These are phyloP conservation scores for Montipora capricornis DNA, from an alignment of 64 coral and sea anemone species.

Conservation along the genomic window DNA sequence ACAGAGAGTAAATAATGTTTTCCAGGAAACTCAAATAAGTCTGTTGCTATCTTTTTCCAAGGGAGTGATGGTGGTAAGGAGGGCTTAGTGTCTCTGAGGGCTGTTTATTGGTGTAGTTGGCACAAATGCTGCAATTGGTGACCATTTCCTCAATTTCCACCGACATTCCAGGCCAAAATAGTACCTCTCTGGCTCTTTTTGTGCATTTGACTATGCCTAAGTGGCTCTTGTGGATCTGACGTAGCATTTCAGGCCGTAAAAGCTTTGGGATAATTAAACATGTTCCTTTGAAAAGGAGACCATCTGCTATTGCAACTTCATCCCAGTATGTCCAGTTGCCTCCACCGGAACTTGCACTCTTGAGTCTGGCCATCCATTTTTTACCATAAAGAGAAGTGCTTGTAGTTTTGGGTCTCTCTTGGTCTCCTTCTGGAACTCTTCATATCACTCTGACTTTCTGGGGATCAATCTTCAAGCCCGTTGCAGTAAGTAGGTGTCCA, in stretches of 20 bases:
- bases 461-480: constrained; percentile 53
- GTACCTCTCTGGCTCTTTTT: constrained; percentile 3
- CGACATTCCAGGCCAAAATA: constrained; percentile 51
- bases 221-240: constrained; percentile 40
- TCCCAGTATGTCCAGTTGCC: constrained; percentile 49
- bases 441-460: neutral
- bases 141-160: constrained; percentile 17
- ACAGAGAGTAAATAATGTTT: neutral
- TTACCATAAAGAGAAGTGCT: neutral
- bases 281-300: constrained; percentile 43
- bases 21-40: neutral
- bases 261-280: constrained; percentile 41
- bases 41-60: constrained; percentile 9
- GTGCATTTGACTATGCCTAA: neutral
- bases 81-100: constrained; percentile 9
- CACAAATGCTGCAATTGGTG: constrained; percentile 17
- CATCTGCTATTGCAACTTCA: constrained; percentile 49
- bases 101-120: neutral
- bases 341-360: neutral
- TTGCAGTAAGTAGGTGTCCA: constrained; percentile 51
- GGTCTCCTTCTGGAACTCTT: neutral
- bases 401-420: neutral
- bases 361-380: neutral
- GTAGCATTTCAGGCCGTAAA: constrained; percentile 38
- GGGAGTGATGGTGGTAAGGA: neutral